Evolutionary conservation across 2,797 vertebrate genomes (phyloP).

Genomic region (Chaenodraco wilsoni): DNA sequence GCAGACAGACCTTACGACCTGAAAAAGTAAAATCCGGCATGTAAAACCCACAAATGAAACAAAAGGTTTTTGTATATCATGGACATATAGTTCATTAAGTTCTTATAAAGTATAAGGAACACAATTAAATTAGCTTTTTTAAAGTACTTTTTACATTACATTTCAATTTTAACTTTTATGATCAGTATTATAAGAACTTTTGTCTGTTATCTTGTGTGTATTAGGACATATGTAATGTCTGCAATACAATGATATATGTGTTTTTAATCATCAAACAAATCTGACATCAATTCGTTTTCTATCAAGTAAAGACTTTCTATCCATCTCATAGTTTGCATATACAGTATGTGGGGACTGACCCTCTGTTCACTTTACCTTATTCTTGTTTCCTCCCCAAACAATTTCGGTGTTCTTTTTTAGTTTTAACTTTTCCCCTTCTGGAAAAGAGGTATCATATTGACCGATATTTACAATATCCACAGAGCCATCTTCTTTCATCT

Average conservation of each 20-base stretch:
- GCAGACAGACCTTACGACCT: conserved; percentile 78
- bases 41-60: background rate
- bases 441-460: conserved; percentile 71
- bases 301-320: background rate
- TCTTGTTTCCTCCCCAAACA: conserved; percentile 66
- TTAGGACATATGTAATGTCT: too few species aligned
- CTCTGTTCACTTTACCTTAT: conserved; percentile 46
- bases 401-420: conserved; percentile 55
- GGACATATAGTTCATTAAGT: background rate
- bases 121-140: background rate
- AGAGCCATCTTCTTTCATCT: conserved; percentile 68
- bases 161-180: too few species aligned
- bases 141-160: too few species aligned
- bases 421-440: conserved; percentile 54
- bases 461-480: conserved; percentile 71
- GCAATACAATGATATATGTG: too few species aligned
- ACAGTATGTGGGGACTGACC: background rate
- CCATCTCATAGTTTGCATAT: background rate
- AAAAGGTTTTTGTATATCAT: background rate
- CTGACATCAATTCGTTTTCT: background rate
- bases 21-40: conserved; percentile 19
- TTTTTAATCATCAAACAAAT: too few species aligned
- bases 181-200: too few species aligned
- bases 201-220: too few species aligned
- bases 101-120: background rate